These are phyloP conservation scores for Chiroxiphia lanceolata DNA, from an alignment of 2,797 vertebrate genomes.

Conservation along the genomic window DNA sequence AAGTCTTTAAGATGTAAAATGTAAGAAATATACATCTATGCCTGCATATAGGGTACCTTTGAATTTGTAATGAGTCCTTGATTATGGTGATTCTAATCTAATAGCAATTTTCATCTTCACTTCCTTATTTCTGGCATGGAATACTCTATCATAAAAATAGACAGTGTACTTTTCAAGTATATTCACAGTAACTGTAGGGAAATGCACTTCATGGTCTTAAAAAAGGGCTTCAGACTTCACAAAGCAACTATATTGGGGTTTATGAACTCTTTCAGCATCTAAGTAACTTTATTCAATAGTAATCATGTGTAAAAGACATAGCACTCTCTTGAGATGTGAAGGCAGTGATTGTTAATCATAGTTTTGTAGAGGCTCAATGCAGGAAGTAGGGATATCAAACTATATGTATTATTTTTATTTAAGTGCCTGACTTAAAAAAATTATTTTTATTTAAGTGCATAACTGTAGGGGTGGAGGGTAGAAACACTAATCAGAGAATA, in stretches of 20 bases:
- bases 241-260: neutral
- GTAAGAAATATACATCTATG: neutral
- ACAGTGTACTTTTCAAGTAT: neutral
- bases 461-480: neutral
- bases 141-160: neutral
- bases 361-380: neutral
- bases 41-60: neutral
- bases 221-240: neutral
- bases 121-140: neutral
- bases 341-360: conserved; percentile 20
- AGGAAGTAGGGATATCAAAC: neutral
- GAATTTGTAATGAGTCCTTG: neutral
- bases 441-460: conserved; percentile 36
- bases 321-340: conserved; percentile 15
- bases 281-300: conserved; percentile 7
- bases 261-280: neutral
- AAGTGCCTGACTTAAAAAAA: neutral
- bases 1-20: neutral
- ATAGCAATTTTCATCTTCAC: neutral
- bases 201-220: neutral
- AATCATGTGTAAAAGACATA: neutral
- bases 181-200: neutral
- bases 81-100: neutral
- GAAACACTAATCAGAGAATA: neutral
- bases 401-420: conserved; percentile 18